Evolutionary conservation across 2,113 vertebrate genomes (phyloP).

Genomic region (Melanerpes aurifrons): DNA sequence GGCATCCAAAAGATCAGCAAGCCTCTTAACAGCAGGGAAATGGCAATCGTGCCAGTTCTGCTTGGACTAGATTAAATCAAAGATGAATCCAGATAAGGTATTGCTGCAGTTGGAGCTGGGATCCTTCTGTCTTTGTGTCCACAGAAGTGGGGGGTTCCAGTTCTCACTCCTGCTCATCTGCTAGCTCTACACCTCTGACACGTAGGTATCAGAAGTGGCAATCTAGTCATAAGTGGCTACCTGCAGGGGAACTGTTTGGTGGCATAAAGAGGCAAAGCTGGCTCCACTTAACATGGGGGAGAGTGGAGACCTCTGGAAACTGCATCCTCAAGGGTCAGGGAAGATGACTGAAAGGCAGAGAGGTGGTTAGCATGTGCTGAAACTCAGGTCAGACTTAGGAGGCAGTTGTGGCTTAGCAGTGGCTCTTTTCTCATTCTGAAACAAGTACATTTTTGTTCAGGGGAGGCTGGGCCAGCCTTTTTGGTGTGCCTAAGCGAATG

Average conservation of each 20-base stretch:
- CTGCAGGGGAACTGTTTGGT: neutral
- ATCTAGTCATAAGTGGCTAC: neutral
- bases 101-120: neutral
- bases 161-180: neutral
- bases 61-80: neutral
- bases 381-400: neutral
- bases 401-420: neutral
- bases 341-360: neutral
- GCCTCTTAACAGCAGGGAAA: neutral
- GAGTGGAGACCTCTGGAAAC: neutral
- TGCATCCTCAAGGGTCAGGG: neutral
- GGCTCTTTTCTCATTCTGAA: neutral
- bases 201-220: neutral
- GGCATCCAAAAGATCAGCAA: constrained; percentile 52
- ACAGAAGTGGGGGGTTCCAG: neutral
- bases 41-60: neutral
- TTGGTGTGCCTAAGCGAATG: neutral
- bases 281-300: neutral
- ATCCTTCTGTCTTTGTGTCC: neutral
- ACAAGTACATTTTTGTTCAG: neutral
- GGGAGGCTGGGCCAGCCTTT: neutral
- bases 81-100: neutral
- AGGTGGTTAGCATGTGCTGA: neutral
- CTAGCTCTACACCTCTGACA: neutral
- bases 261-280: neutral